Percentiles rank a stretch among this genome's conserved stretches.
phyloP scores from a whole-genome alignment of 2,797 vertebrate genomes.

The Alcedo atthis region DNA sequence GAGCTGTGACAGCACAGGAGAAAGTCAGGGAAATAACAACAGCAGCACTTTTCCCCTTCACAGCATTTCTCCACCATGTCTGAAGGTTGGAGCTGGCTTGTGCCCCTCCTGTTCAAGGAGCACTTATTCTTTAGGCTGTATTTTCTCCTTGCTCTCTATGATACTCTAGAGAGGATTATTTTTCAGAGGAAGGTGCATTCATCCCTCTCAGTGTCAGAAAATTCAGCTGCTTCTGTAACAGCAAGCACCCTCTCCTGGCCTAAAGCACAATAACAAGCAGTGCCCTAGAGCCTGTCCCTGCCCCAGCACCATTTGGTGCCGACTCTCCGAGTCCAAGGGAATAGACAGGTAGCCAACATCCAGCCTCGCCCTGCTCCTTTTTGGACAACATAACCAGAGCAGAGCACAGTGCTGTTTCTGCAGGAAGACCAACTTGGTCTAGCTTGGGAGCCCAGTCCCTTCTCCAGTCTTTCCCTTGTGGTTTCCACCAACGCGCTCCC shows the following conservation, averaged over 20 bases:
- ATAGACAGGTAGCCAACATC: background rate
- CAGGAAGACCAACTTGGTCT: background rate
- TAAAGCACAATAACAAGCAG: background rate
- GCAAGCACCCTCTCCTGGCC: background rate
- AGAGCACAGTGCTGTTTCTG: background rate
- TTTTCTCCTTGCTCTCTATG: background rate
- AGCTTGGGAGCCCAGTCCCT: fast-evolving
- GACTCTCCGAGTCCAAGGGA: background rate
- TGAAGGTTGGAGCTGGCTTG: background rate
- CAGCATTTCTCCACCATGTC: background rate
- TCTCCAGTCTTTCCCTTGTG: background rate
- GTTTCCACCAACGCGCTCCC: fast-evolving
- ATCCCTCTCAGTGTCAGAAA: background rate
- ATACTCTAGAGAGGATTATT: background rate
- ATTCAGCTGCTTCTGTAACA: background rate
- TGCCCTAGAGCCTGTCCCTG: background rate
- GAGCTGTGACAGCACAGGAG: constrained; percentile 77
- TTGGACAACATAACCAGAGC: background rate
- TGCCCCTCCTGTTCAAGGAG: background rate
- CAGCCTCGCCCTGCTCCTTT: background rate
- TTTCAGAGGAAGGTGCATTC: background rate
- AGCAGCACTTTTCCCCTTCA: background rate
- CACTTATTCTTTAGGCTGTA: background rate
- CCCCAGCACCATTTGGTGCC: background rate
- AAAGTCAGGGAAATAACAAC: background rate